phyloP scores from a whole-genome alignment of 2,888 invertebrate genomes.

The Phaedon cochleariae region DNA sequence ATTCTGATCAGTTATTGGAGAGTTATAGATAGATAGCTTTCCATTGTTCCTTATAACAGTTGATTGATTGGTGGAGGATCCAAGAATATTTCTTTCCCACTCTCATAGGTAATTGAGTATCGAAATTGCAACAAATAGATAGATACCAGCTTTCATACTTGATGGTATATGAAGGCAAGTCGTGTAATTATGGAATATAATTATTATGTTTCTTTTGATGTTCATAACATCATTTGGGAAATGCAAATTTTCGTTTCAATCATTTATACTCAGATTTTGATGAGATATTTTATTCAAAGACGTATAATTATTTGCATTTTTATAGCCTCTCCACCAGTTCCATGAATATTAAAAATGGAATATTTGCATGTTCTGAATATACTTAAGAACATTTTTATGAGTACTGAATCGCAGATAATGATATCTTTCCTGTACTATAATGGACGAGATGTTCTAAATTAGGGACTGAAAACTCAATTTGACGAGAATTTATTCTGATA shows the following conservation, averaged over 20 bases:
- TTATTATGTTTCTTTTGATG: background rate
- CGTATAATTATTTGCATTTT: slow-evolving; percentile 24
- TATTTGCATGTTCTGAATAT: slow-evolving; percentile 25
- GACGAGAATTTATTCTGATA: background rate
- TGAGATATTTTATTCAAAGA: slow-evolving; percentile 1
- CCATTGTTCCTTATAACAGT: too few species aligned
- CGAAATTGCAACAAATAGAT: too few species aligned
- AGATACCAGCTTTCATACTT: too few species aligned
- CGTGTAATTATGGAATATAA: background rate
- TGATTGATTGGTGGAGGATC: too few species aligned
- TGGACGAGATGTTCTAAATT: background rate
- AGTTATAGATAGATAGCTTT: too few species aligned
- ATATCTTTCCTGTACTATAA: background rate
- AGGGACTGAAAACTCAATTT: background rate
- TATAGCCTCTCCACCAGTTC: slow-evolving; percentile 17
- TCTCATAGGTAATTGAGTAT: too few species aligned
- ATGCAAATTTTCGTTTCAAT: background rate
- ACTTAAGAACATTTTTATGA: background rate
- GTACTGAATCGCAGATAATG: background rate
- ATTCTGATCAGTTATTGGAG: too few species aligned
- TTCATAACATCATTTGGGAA: background rate
- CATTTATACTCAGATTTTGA: background rate
- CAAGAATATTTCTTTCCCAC: too few species aligned
- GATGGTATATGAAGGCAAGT: too few species aligned
- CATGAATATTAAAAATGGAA: slow-evolving; percentile 24